Percentiles rank a stretch among this genome's conserved stretches.
These are phyloP conservation scores for Heliornis fulica DNA, from an alignment of 2,113 vertebrate species.

Conservation along the genomic window DNA sequence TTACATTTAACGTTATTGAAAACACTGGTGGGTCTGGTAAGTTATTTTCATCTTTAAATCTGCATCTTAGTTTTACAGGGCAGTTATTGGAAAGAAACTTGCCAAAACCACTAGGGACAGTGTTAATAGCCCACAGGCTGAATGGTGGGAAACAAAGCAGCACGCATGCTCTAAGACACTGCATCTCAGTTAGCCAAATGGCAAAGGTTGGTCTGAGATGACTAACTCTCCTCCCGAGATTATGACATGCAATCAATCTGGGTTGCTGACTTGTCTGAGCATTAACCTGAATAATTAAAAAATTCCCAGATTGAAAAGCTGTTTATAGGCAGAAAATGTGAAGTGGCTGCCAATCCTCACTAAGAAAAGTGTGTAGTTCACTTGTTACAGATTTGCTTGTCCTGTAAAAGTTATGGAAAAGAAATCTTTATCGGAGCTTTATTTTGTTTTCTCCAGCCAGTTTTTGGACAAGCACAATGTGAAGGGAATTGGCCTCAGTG, in stretches of 20 bases:
- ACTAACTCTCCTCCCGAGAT: neutral
- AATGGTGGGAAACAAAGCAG: neutral
- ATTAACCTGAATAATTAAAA: neutral
- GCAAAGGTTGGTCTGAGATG: neutral
- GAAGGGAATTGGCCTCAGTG: neutral
- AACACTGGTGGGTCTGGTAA: neutral
- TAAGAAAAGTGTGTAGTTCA: neutral
- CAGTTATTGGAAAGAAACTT: neutral
- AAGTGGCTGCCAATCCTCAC: neutral
- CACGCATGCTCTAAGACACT: fast-evolving
- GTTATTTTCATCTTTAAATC: neutral
- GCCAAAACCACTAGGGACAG: neutral
- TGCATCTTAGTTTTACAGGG: neutral
- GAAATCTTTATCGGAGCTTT: neutral
- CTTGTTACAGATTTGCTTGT: neutral
- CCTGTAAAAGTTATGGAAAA: neutral
- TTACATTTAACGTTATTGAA: neutral
- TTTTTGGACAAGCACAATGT: neutral
- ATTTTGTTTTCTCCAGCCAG: neutral
- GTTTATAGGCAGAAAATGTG: neutral
- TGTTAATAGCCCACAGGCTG: neutral
- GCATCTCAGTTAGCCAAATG: neutral
- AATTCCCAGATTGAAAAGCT: neutral
- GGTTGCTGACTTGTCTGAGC: neutral
- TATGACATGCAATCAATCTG: neutral